Percentiles rank a stretch among this genome's conserved stretches.
Conservation (phyloP, 2,888 invertebrate genomes). For the Synergus japonicus region DNA sequence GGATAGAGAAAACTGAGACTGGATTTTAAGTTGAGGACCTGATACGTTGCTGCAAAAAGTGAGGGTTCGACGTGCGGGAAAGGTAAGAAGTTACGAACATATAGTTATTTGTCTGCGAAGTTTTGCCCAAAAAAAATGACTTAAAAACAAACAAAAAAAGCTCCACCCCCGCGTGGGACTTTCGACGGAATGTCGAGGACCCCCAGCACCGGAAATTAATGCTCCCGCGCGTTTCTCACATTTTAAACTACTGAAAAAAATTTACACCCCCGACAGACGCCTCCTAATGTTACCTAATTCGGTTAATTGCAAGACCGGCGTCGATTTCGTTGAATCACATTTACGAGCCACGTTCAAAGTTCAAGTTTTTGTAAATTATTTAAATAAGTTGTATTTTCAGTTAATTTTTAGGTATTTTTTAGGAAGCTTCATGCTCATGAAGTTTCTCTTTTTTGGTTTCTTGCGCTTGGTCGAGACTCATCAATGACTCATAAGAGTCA, state of each 20-base stretch:
- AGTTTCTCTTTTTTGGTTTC: slow-evolving; percentile 42
- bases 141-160: slow-evolving; percentile 44
- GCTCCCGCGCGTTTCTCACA: slow-evolving; percentile 55
- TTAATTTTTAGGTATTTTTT: background rate
- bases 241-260: slow-evolving; percentile 44
- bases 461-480: slow-evolving; percentile 48
- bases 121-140: background rate
- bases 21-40: slow-evolving; percentile 27
- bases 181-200: slow-evolving; percentile 43
- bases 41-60: slow-evolving; percentile 42
- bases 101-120: background rate
- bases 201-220: slow-evolving; percentile 57
- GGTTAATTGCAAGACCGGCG: slow-evolving; percentile 50
- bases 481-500: slow-evolving; percentile 62
- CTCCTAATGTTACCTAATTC: slow-evolving; percentile 55
- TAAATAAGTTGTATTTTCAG: background rate
- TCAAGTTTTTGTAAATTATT: background rate
- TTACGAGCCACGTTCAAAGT: background rate
- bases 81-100: slow-evolving; percentile 23
- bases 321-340: slow-evolving; percentile 16
- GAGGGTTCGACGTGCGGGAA: slow-evolving; percentile 47
- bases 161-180: slow-evolving; percentile 33
- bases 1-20: slow-evolving; percentile 38
- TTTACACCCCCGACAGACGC: slow-evolving; percentile 33
- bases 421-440: background rate